Percentiles rank a stretch among this genome's conserved stretches.
These are phyloP conservation scores for Drosophila atroscutellata DNA, from an alignment of 2,888 invertebrate genomes.

Conservation along the genomic window DNA sequence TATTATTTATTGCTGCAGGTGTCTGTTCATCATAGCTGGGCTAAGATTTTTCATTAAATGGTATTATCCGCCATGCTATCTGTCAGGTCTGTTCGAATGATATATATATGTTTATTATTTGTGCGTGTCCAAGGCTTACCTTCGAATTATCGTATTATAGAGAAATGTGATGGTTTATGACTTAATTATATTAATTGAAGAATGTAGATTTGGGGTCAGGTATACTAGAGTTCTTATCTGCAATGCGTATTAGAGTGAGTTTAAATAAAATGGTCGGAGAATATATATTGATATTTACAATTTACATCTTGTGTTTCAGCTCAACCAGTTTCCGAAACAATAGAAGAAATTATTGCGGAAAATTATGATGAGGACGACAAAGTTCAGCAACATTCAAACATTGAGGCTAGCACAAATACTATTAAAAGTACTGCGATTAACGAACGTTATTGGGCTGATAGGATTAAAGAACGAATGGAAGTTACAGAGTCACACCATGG, in stretches of 20 bases:
- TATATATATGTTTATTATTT: not conserved
- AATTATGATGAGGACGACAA: conserved; percentile 90
- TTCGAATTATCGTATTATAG: not conserved
- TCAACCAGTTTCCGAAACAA: conserved; percentile 47
- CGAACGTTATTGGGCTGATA: conserved; percentile 83
- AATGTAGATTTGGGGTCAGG: not conserved
- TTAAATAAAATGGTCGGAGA: not conserved
- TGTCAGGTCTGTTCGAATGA: not conserved
- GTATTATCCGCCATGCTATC: not conserved
- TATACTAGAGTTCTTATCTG: not conserved
- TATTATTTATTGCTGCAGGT: not conserved
- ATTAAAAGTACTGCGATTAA: conserved; percentile 67
- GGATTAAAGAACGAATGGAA: conserved; percentile 86
- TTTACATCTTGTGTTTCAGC: conserved; percentile 29
- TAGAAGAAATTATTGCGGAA: conserved; percentile 96
- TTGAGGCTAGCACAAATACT: conserved; percentile 84
- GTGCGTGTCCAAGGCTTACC: not conserved
- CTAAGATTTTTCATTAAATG: not conserved
- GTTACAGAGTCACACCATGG: conserved; percentile 85
- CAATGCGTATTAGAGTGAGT: not conserved
- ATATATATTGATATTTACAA: not conserved
- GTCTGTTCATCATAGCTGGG: not conserved
- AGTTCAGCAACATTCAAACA: conserved; percentile 11
- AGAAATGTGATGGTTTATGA: not conserved
- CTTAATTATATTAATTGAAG: not conserved